These are phyloP conservation scores for Mionectes olivaceus DNA, from an alignment of 2,797 vertebrate species.

Conservation along the genomic window DNA sequence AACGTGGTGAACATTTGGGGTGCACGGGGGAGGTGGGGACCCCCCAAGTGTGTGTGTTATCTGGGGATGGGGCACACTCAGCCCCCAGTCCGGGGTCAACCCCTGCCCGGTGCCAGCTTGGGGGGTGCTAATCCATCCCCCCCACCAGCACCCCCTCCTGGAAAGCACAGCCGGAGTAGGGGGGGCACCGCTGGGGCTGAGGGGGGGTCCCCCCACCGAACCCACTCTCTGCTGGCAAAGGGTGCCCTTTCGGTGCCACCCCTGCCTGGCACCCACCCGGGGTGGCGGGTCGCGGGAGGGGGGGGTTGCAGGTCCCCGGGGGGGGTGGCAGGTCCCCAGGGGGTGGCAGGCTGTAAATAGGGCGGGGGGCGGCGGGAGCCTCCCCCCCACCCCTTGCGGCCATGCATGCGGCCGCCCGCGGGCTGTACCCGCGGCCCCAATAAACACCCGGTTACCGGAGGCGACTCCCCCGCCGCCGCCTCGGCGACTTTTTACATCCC, in stretches of 20 bases:
- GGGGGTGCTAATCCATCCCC: neutral
- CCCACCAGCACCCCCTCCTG: neutral
- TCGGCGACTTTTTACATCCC: neutral
- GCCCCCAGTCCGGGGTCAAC: neutral
- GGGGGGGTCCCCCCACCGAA: neutral
- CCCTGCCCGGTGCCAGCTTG: neutral
- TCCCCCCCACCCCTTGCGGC: constrained; percentile 60
- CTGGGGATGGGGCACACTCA: neutral
- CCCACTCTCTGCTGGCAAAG: constrained; percentile 65
- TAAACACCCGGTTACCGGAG: constrained; percentile 80
- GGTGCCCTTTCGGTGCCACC: constrained; percentile 41
- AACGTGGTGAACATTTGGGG: neutral
- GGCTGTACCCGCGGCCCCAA: constrained; percentile 73
- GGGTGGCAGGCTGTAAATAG: constrained; percentile 41
- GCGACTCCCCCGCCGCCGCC: constrained; percentile 1
- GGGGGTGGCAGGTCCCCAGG: neutral
- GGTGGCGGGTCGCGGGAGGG: neutral
- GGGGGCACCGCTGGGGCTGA: neutral
- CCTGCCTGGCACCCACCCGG: neutral
- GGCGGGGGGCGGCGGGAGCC: constrained; percentile 3
- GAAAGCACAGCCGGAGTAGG: neutral
- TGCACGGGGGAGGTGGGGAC: neutral
- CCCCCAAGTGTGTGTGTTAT: neutral
- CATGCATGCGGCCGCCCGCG: constrained; percentile 76
- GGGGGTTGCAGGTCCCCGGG: neutral